These are phyloP conservation scores for Alloscopus bannaensis DNA, from an alignment of 2,888 invertebrate species.

Conservation along the genomic window DNA sequence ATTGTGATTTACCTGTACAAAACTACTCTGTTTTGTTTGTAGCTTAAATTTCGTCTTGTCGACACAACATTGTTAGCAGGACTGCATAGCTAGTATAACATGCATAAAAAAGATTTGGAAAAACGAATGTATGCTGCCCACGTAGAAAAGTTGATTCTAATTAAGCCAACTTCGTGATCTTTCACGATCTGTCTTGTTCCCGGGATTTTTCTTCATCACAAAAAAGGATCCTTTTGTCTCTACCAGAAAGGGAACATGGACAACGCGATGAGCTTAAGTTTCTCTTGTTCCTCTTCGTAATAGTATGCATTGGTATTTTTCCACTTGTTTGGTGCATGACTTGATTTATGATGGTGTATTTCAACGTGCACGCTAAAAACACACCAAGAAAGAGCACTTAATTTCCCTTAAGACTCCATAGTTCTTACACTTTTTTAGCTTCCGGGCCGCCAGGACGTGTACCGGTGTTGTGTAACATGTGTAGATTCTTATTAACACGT, in stretches of 20 bases:
- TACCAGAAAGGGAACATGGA: neutral
- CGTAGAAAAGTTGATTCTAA: constrained; percentile 61
- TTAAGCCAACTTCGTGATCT: constrained; percentile 62
- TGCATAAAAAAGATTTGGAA: too few species aligned
- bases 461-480: neutral
- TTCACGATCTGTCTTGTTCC: constrained; percentile 57
- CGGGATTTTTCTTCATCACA: constrained; percentile 36
- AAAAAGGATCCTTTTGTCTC: constrained; percentile 42
- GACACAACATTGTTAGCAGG: too few species aligned
- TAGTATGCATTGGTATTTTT: constrained; percentile 44
- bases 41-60: too few species aligned
- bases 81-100: too few species aligned
- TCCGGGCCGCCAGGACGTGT: constrained; percentile 48
- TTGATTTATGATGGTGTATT: constrained; percentile 56
- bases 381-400: constrained; percentile 60
- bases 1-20: constrained; percentile 55
- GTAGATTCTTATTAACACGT: constrained; percentile 20
- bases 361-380: constrained; percentile 46
- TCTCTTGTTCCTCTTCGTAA: neutral
- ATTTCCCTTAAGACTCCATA: constrained; percentile 61
- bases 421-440: constrained; percentile 52
- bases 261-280: neutral
- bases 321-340: constrained; percentile 54
- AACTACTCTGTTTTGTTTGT: too few species aligned
- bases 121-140: constrained; percentile 47